Evolutionary conservation across 2,797 vertebrate species (phyloP).

Genomic region (Microtus agrestis): DNA sequence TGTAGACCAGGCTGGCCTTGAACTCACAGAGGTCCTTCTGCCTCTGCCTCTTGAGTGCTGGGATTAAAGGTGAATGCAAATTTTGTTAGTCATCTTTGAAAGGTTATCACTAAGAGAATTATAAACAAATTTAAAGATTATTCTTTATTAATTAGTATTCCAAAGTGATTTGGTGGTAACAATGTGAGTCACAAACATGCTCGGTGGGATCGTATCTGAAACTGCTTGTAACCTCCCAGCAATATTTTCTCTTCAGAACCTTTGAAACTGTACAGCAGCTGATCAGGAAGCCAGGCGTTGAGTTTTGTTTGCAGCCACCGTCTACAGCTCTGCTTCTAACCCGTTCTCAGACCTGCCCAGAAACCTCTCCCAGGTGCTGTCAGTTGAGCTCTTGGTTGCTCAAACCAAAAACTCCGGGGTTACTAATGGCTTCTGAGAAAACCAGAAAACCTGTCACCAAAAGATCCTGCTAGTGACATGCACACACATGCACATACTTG

Average conservation of each 20-base stretch:
- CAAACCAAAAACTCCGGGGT: not conserved
- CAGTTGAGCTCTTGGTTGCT: not conserved
- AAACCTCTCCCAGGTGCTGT: not conserved
- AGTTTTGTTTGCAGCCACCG: not conserved
- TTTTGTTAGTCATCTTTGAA: conserved; percentile 79
- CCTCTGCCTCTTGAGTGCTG: not conserved
- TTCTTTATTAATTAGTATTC: conserved; percentile 10
- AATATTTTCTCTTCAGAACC: conserved; percentile 12
- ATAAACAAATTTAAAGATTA: conserved; percentile 78
- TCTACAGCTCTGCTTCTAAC: not conserved
- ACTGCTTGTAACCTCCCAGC: not conserved
- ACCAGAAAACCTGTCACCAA: not conserved
- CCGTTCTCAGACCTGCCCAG: not conserved
- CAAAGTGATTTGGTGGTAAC: conserved; percentile 62
- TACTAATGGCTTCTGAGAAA: not conserved
- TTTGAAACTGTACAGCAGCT: not conserved
- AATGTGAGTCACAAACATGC: not conserved
- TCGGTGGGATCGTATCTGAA: not conserved
- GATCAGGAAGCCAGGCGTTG: not conserved
- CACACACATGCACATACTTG: rapidly evolving
- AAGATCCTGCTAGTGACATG: not conserved
- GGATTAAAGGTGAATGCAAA: not conserved
- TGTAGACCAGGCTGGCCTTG: not conserved
- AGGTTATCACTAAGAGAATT: conserved; percentile 84
- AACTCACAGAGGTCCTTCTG: not conserved